Conservation (phyloP, 2,888 invertebrate species). For the Heliconius sara region DNA sequence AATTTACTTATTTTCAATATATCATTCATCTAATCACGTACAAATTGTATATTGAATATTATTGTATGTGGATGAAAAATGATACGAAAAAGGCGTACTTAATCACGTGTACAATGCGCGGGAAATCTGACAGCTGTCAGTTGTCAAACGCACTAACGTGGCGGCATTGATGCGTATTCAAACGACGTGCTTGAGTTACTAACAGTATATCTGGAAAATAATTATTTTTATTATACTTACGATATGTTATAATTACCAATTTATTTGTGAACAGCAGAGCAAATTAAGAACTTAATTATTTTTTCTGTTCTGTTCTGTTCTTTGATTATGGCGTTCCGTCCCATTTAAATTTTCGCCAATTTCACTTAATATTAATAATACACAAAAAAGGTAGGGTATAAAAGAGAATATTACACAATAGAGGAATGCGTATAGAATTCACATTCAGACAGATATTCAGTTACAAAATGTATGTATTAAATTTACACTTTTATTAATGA, state of each 20-base stretch:
- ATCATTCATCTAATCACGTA: constrained; percentile 25
- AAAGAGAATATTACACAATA: no score
- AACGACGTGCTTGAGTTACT: constrained; percentile 14
- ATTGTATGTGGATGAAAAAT: constrained; percentile 41
- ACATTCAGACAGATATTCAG: no score
- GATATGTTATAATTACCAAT: neutral
- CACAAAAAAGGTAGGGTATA: no score
- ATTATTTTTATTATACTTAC: neutral
- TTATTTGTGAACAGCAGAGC: neutral
- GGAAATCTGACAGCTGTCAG: constrained; percentile 70
- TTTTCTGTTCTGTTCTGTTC: neutral
- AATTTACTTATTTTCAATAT: constrained; percentile 23
- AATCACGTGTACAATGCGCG: constrained; percentile 56
- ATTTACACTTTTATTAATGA: no score
- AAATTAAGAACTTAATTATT: no score
- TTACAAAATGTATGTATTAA: no score
- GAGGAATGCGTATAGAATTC: no score
- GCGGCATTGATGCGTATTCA: constrained; percentile 44
- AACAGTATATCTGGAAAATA: constrained; percentile 2
- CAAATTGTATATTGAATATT: constrained; percentile 38
- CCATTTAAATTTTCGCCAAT: no score
- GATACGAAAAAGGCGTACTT: constrained; percentile 44
- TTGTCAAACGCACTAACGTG: constrained; percentile 59
- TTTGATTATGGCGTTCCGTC: no score
- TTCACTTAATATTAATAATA: no score